Conservation (phyloP, 2,113 vertebrate genomes). For the Corythornis madagascariensis region DNA sequence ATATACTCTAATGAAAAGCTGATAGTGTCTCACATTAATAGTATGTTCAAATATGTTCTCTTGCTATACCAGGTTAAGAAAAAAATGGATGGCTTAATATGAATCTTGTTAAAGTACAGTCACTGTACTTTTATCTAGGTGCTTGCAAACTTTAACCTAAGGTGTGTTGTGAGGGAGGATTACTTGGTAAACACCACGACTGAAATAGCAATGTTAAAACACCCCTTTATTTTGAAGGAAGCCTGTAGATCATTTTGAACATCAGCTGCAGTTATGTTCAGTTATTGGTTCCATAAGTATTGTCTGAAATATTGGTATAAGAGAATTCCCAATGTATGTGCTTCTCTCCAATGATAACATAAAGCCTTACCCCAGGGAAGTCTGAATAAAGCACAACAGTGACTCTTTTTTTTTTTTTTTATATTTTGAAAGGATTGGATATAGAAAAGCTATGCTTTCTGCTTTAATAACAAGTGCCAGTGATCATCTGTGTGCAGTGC, state of each 20-base stretch:
- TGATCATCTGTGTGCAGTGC: not conserved
- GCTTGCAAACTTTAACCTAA: slow-evolving; percentile 36
- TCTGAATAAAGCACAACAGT: not conserved
- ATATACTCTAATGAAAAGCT: not conserved
- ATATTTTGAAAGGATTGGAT: not conserved
- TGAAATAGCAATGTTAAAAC: not conserved
- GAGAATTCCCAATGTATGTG: not conserved
- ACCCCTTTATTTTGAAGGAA: not conserved
- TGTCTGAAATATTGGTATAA: not conserved
- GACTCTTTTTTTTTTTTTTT: slow-evolving; percentile 11
- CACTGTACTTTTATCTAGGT: not conserved
- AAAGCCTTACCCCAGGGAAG: not conserved
- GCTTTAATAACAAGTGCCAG: not conserved
- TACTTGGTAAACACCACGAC: not conserved
- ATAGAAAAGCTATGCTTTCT: not conserved
- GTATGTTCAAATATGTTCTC: not conserved
- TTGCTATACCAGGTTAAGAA: slow-evolving; percentile 10
- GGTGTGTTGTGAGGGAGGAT: not conserved
- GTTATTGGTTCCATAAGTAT: not conserved
- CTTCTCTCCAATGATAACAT: not conserved
- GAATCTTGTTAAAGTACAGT: slow-evolving; percentile 23
- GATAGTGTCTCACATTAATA: not conserved
- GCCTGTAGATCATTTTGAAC: not conserved
- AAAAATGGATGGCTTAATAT: slow-evolving; percentile 36
- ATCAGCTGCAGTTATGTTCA: not conserved